phyloP scores from a whole-genome alignment of 2,113 vertebrate genomes.

The Tonatia bakeri region DNA sequence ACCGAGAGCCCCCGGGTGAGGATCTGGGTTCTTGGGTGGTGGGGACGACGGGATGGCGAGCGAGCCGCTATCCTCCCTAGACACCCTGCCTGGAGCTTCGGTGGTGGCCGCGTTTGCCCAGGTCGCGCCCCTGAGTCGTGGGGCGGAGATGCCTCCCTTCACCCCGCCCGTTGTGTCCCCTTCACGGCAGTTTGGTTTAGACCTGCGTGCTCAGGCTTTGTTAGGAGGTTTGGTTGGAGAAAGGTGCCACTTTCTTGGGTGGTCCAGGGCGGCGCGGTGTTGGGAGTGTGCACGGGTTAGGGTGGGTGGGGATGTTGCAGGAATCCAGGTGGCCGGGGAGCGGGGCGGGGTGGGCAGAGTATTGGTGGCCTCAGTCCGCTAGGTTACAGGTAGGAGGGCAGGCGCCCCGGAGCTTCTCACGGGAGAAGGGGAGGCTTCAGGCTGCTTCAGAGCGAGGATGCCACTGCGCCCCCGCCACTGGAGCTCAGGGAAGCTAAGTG shows the following conservation, averaged over 20 bases:
- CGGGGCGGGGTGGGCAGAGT: conserved; percentile 19
- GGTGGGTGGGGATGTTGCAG: background rate
- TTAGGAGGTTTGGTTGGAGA: background rate
- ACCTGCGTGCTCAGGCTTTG: conserved; percentile 17
- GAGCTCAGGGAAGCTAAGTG: background rate
- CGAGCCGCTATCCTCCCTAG: background rate
- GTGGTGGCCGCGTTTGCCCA: background rate
- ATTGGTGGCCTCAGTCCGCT: background rate
- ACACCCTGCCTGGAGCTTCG: background rate
- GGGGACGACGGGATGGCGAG: background rate
- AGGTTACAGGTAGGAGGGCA: conserved; percentile 66
- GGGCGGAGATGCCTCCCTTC: background rate
- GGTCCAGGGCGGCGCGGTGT: conserved; percentile 3
- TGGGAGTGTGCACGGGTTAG: background rate
- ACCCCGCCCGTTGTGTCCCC: background rate
- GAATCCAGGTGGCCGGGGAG: background rate
- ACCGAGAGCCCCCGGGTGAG: conserved; percentile 31
- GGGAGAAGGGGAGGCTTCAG: background rate
- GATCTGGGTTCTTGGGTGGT: background rate
- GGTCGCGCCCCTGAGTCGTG: conserved; percentile 27
- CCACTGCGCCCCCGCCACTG: background rate
- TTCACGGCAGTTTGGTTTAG: conserved; percentile 42
- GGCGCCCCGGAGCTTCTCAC: background rate
- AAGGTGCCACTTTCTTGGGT: conserved; percentile 24
- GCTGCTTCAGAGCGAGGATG: background rate